phyloP scores from a whole-genome alignment of 2,888 invertebrate genomes.

The Taphrorychus bicolor region DNA sequence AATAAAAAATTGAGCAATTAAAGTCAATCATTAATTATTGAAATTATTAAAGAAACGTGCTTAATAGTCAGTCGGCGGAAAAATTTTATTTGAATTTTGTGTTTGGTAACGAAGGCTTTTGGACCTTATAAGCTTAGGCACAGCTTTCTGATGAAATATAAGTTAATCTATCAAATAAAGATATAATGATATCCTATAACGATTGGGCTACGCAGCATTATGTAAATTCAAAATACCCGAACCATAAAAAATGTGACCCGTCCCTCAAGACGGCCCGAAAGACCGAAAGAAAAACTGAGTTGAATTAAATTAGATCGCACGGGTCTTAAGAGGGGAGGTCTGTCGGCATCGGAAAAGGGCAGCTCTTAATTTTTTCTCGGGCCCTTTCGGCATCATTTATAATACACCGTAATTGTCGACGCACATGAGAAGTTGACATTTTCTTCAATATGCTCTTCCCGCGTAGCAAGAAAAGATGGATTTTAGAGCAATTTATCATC shows the following conservation, averaged over 20 bases:
- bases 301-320: slow-evolving; percentile 31
- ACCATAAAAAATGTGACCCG: slow-evolving; percentile 15
- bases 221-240: slow-evolving; percentile 2
- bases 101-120: too few species aligned
- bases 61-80: too few species aligned
- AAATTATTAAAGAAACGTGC: too few species aligned
- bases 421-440: slow-evolving; percentile 41
- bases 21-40: too few species aligned
- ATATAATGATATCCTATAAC: too few species aligned
- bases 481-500: slow-evolving; percentile 38
- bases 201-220: slow-evolving; percentile 5
- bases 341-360: slow-evolving; percentile 27
- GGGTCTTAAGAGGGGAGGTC: slow-evolving; percentile 9
- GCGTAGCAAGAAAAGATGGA: slow-evolving; percentile 37
- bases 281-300: slow-evolving; percentile 26
- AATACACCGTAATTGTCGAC: slow-evolving; percentile 38
- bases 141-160: too few species aligned
- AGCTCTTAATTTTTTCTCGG: slow-evolving; percentile 35
- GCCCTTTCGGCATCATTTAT: slow-evolving; percentile 34
- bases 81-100: too few species aligned
- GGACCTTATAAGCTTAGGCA: too few species aligned
- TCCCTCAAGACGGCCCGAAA: slow-evolving; percentile 17
- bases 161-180: too few species aligned
- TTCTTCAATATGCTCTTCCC: slow-evolving; percentile 40
- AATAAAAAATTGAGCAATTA: too few species aligned